phyloP scores from a whole-genome alignment of 2,113 vertebrate species.

The Lycocorax pyrrhopterus region DNA sequence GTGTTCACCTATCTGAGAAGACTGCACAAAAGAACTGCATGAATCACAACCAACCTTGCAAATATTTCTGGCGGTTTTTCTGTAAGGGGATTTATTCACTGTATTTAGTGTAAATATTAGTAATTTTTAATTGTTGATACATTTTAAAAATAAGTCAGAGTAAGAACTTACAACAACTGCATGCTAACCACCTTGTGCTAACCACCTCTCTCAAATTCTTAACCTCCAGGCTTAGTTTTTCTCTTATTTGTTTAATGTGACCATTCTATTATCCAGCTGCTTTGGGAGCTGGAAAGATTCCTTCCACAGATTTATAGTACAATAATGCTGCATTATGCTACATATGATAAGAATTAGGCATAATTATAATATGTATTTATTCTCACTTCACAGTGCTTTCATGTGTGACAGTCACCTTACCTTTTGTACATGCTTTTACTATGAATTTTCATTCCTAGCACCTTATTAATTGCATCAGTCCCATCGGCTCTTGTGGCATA shows the following conservation, averaged over 20 bases:
- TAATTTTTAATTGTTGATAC: neutral
- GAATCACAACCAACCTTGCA: neutral
- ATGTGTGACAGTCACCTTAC: slow-evolving; percentile 26
- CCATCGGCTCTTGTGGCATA: slow-evolving; percentile 73
- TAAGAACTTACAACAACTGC: neutral
- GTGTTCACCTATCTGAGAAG: neutral
- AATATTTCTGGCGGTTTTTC: neutral
- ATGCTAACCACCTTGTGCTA: neutral
- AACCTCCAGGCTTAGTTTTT: neutral
- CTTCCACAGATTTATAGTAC: neutral
- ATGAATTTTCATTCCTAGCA: slow-evolving; percentile 67
- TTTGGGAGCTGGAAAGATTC: neutral
- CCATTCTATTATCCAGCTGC: neutral
- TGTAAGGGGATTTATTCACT: neutral
- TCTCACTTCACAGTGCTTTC: neutral
- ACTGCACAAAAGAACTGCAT: neutral
- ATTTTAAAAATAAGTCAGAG: neutral
- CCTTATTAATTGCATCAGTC: slow-evolving; percentile 66
- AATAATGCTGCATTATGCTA: neutral
- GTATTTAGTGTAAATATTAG: neutral
- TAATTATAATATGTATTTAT: neutral
- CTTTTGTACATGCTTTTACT: slow-evolving; percentile 75
- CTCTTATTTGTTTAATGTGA: neutral
- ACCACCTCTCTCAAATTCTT: neutral
- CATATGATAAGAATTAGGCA: neutral